Conservation (phyloP, 2,113 vertebrate genomes). For the Calyptommatus sinebrachiatus region DNA sequence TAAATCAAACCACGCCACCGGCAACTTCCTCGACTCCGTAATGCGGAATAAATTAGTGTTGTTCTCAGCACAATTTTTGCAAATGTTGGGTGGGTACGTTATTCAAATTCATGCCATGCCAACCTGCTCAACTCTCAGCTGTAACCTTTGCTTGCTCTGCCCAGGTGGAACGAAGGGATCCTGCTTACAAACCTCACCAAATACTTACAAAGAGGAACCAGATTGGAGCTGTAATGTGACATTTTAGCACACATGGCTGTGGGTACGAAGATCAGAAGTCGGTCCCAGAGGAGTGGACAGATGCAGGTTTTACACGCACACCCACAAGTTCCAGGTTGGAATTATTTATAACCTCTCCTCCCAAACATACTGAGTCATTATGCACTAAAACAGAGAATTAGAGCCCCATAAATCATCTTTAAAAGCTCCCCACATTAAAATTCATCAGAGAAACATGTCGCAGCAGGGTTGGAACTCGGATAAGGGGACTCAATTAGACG, state of each 20-base stretch:
- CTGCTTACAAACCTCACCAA: background rate
- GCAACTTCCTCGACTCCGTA: conserved; percentile 19
- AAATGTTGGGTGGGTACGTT: conserved; percentile 27
- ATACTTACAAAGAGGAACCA: rapidly evolving
- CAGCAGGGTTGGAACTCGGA: background rate
- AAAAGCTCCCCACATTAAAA: conserved; percentile 3
- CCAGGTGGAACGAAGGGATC: background rate
- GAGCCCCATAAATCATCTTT: conserved; percentile 18
- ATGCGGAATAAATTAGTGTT: conserved; percentile 23
- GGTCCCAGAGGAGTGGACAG: background rate
- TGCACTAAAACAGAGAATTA: conserved; percentile 34
- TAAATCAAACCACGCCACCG: background rate
- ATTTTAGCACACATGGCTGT: background rate
- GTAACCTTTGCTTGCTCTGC: background rate
- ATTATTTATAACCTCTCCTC: conserved; percentile 44
- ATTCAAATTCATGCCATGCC: conserved; percentile 29
- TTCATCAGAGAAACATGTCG: conserved; percentile 16
- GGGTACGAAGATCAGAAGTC: background rate
- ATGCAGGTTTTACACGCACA: background rate
- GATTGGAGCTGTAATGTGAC: background rate
- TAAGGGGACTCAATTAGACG: conserved; percentile 6
- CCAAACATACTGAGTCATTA: conserved; percentile 23
- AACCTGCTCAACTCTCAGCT: conserved; percentile 13
- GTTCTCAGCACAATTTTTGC: conserved; percentile 43
- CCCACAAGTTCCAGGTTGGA: background rate